Base-by-base conservation (phyloP, 2,888 invertebrate genomes). In the Papilio protenor region DNA sequence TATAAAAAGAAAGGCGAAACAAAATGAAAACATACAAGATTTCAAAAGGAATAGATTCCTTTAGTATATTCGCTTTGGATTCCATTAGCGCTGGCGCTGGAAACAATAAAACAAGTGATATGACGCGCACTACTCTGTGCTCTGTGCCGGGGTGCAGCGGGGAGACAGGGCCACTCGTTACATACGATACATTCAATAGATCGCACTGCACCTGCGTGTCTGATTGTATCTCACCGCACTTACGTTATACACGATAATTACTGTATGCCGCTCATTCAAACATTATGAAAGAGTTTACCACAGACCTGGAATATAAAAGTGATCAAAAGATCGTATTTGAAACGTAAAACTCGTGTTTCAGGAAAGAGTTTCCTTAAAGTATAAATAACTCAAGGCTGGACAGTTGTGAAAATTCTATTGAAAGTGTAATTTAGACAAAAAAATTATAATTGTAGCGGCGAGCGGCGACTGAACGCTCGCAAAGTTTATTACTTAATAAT, bases 401-500 rank as follows among this genome's bases (percentile, higher is more conserved):
- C 18, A 69, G 18, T 66, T 45, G 23, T 70, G 55, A 23, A 57
- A 55, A 45, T 69, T 75, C 18, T 70, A 70, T 57, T 70, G 45
- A 45, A 47, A 16, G 33, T 16, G 33, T 8, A 66, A 8, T 45
- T 70, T 57, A n/a, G n/a, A 23, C 18, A 74, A 70, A 59, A 64
- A 70, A 57, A 76, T n/a, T 47, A 61, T 61, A 61, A 47, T 61
- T 23, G 21, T 27, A 47, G 6, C 45, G 27, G 27, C 23, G 8
- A 3, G 8, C 14, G 47, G n/a, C 21, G 59, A 16, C 27, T 5
- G 5, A 27, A 14, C 27, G 47, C 27, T 61, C 27, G 16, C 61
- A 70, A 47, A 71, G 61, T 49, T 66, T 21, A 27, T 76, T 27
- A 69, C 21, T 59, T 27, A 71, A 70, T 70, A 47, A 76, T 71